Evolutionary conservation across 2,888 invertebrate species (phyloP).

Genomic region (Corythucha ciliata): DNA sequence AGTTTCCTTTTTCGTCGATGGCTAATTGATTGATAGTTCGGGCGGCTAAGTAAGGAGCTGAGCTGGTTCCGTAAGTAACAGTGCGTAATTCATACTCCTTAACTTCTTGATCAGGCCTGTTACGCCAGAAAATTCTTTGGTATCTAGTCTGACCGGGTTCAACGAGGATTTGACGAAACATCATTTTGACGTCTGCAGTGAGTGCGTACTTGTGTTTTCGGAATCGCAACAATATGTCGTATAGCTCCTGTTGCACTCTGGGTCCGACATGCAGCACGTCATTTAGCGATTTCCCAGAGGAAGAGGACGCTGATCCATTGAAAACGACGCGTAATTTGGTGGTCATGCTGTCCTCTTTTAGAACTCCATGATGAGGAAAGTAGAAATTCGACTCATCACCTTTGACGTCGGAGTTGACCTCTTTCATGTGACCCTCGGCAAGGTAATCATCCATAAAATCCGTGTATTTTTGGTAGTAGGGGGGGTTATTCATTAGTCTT

Average conservation of each 20-base stretch:
- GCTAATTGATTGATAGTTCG: too few relatives aligned
- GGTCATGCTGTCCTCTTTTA: constrained; percentile 32
- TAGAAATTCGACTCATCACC: constrained; percentile 28
- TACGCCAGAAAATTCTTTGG: constrained; percentile 35
- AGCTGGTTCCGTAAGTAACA: constrained; percentile 34
- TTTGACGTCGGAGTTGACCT: constrained; percentile 3
- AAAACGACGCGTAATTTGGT: constrained; percentile 38
- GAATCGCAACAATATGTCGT: constrained; percentile 20
- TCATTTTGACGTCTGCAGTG: constrained; percentile 35
- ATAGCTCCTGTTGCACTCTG: constrained; percentile 21
- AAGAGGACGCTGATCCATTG: constrained; percentile 34
- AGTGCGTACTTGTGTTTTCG: constrained; percentile 12
- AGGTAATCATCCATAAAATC: constrained; percentile 26
- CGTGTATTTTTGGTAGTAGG: constrained; percentile 20
- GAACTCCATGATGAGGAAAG: constrained; percentile 38
- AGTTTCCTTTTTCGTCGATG: too few relatives aligned
- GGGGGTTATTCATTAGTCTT: constrained; percentile 5
- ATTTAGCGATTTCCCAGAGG: constrained; percentile 28
- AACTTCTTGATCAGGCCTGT: constrained; percentile 22
- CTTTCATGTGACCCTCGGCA: constrained; percentile 32
- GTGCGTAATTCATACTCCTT: constrained; percentile 28
- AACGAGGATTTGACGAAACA: constrained; percentile 34
- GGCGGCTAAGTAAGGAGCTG: constrained; percentile 28
- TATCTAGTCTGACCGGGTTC: constrained; percentile 24
- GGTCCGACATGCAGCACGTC: constrained; percentile 25